Evolutionary conservation across 2,888 invertebrate species (phyloP).

Genomic region (Epinotia demarniana): DNA sequence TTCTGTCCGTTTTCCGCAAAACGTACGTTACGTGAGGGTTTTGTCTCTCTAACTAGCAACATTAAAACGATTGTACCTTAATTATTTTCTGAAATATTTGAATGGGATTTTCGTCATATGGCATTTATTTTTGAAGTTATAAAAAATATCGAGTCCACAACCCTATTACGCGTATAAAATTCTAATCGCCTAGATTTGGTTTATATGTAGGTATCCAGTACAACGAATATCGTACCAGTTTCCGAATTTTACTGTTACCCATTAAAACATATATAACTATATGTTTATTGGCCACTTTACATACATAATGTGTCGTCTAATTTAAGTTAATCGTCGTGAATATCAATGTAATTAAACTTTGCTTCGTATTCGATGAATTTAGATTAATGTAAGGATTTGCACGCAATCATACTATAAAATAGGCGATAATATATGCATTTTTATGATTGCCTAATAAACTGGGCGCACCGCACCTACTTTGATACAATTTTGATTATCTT

Average conservation of each 20-base stretch:
- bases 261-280: constrained; percentile 5
- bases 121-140: too few relatives aligned
- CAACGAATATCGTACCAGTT: constrained; percentile 10
- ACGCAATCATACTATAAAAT: constrained; percentile 23
- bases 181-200: too few relatives aligned
- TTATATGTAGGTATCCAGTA: not conserved
- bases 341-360: constrained; percentile 39
- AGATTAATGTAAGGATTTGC: constrained; percentile 34
- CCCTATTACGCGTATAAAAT: too few relatives aligned
- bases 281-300: constrained; percentile 33
- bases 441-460: constrained; percentile 24
- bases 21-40: too few relatives aligned
- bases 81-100: too few relatives aligned
- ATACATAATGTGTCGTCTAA: constrained; percentile 41
- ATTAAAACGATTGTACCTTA: too few relatives aligned
- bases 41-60: too few relatives aligned
- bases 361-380: constrained; percentile 30
- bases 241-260: constrained; percentile 32
- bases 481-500: constrained; percentile 20
- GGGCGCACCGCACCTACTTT: constrained; percentile 23
- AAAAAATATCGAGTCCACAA: too few relatives aligned
- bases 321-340: constrained; percentile 39
- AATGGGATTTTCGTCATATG: too few relatives aligned
- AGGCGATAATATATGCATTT: constrained; percentile 31
- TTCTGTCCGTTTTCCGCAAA: too few relatives aligned